These are phyloP conservation scores for Cataglyphis albicans DNA, from an alignment of 2,888 invertebrate species.

Conservation along the genomic window DNA sequence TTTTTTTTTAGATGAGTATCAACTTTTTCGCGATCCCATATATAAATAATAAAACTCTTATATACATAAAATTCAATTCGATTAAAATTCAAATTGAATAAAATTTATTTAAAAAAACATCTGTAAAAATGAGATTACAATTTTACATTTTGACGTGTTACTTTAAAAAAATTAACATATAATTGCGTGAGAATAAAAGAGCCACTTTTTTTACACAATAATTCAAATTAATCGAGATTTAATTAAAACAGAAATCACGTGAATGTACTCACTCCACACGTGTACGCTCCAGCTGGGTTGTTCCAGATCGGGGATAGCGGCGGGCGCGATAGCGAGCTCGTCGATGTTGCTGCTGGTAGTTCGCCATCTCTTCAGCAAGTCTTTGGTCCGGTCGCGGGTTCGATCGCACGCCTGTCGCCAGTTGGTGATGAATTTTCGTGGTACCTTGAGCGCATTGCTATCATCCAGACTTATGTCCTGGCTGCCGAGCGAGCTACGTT, in stretches of 20 bases:
- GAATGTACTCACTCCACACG: conserved; percentile 89
- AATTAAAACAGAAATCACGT: not conserved
- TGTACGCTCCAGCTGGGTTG: conserved; percentile 91
- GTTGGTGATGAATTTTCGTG: conserved; percentile 91
- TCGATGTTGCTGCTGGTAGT: conserved; percentile 89
- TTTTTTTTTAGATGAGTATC: not conserved
- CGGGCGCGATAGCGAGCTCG: conserved; percentile 66
- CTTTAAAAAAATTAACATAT: not conserved
- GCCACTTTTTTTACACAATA: not conserved
- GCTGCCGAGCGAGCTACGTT: conserved; percentile 71
- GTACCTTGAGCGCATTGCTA: conserved; percentile 86
- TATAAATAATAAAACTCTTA: not conserved
- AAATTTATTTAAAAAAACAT: not conserved
- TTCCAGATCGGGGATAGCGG: conserved; percentile 63
- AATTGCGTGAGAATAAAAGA: not conserved
- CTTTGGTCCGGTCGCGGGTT: conserved; percentile 91
- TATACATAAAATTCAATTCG: not conserved
- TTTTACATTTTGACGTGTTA: not conserved
- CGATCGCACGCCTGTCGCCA: conserved; percentile 92
- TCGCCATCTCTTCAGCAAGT: conserved; percentile 90
- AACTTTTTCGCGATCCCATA: not conserved
- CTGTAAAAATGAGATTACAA: not conserved
- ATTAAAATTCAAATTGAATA: not conserved
- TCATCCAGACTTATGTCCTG: conserved; percentile 68
- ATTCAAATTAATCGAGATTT: not conserved